These are phyloP conservation scores for Sebastes fasciatus DNA, from an alignment of 2,113 vertebrate species.

Conservation along the genomic window DNA sequence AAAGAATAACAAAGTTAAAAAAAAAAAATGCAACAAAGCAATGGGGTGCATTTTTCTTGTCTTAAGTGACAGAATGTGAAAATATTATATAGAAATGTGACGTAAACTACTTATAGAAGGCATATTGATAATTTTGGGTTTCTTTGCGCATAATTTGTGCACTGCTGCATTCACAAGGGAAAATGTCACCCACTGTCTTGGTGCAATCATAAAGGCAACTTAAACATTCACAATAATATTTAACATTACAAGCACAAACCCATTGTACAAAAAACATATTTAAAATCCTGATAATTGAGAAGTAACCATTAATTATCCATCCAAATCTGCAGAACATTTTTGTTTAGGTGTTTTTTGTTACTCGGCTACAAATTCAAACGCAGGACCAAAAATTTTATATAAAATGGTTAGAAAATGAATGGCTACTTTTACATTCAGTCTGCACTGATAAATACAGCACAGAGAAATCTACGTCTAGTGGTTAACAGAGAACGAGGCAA, in stretches of 20 bases:
- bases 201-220: conserved; percentile 47
- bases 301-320: conserved; percentile 75
- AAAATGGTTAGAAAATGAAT: conserved; percentile 54
- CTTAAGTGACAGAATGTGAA: not conserved
- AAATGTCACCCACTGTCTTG: conserved; percentile 73
- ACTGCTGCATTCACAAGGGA: conserved; percentile 20
- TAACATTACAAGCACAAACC: conserved; percentile 59
- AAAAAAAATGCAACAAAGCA: conserved; percentile 61
- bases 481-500: conserved; percentile 66
- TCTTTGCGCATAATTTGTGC: not conserved
- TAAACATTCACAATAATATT: conserved; percentile 49
- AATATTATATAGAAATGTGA: not conserved
- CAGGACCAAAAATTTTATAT: not conserved
- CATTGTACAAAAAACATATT: conserved; percentile 40
- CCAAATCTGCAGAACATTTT: conserved; percentile 1
- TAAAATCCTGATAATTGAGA: conserved; percentile 53
- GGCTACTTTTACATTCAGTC: conserved; percentile 74
- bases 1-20: conserved; percentile 42
- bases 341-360: not conserved
- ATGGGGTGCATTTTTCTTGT: conserved; percentile 63
- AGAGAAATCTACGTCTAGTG: conserved; percentile 44
- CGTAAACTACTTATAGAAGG: not conserved
- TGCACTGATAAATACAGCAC: conserved; percentile 51
- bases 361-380: conserved; percentile 26
- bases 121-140: not conserved